A percentile compares a stretch with the other conserved stretches of the same genome.
Evolutionary conservation across 2,797 vertebrate genomes (phyloP).

Genomic region (Spondyliosoma cantharus): DNA sequence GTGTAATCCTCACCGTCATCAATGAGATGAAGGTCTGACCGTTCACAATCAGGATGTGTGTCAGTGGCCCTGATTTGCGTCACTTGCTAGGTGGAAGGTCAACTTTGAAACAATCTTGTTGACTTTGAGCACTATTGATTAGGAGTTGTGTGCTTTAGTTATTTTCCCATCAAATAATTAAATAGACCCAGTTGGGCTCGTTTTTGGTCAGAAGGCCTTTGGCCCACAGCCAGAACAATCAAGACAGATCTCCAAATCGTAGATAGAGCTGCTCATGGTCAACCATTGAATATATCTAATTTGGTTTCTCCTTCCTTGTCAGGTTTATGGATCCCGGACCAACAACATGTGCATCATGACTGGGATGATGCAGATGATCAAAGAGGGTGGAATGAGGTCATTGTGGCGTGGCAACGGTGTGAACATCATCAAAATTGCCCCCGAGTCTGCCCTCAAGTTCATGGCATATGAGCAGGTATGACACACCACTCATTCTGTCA

Average conservation of each 20-base stretch:
- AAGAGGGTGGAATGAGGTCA: conserved; percentile 90
- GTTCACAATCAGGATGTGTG: background rate
- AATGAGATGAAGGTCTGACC: background rate
- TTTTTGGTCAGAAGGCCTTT: background rate
- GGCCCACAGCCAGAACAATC: background rate
- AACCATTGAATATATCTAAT: background rate
- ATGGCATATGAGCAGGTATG: conserved; percentile 98
- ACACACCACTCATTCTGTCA: background rate
- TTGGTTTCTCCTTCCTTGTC: background rate
- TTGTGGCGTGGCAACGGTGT: conserved; percentile 96
- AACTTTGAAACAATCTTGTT: conserved; percentile 2
- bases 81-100: background rate
- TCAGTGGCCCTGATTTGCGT: conserved; percentile 19
- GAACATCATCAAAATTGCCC: conserved; percentile 95
- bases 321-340: conserved; percentile 94
- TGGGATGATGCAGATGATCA: conserved; percentile 93
- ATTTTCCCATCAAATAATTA: background rate
- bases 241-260: background rate
- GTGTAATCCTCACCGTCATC: background rate
- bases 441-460: conserved; percentile 96
- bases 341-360: conserved; percentile 96
- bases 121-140: background rate
- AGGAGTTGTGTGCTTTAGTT: background rate
- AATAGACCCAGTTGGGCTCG: conserved; percentile 1
- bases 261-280: background rate